Base-by-base conservation (phyloP, 2,888 invertebrate genomes). In the Sussaba pulchella region DNA sequence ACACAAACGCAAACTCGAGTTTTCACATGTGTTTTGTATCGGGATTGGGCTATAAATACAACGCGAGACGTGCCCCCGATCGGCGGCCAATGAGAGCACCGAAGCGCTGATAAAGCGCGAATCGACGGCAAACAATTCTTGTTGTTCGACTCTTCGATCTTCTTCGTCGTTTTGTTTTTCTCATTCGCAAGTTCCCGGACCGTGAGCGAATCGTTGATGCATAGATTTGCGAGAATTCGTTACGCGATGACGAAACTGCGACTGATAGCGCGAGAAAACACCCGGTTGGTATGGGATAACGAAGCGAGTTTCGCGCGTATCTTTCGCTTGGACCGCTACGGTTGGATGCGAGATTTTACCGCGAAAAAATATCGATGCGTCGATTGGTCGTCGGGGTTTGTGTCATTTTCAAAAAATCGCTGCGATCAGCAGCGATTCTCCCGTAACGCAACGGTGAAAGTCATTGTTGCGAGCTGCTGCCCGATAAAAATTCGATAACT, bases 61-160 rank as follows among this genome's bases (percentile, higher is more conserved):
- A 67, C 67, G 24, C 14, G 8, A 31, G 54, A 14, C 78, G 73
- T 17, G 73, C 78, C 78, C 39, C 78, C 78, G 39, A 54, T 54
- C 24, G 24, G 4, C 26, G 73, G 21, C 73, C 78, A 78, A 78
- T 78, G 52, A 67, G 73, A 63, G 26, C 19, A 17, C 36, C 41
- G 50, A 31, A 45, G 12, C 24, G 10, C 54, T 43, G 47, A 31
- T 36, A 17, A 3, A n/a, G 17, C 57, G 57, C 57, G 64, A 71
- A 72, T 66, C 72, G 14, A 12, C 50, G 72, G 50, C 61, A 50
- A 78, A 78, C 57, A 71, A 72, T 59, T 14, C 50, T 77, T 71
- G 71, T 77, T 64, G 57, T 71, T 59, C 64, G 39, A 72, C 26
- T 72, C 50, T 39, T 36, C n/a, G 14, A 26, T 59, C 19, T 19